Base-by-base conservation (phyloP, 1,140 invertebrate genomes). In the Procambarus clarkii region DNA sequence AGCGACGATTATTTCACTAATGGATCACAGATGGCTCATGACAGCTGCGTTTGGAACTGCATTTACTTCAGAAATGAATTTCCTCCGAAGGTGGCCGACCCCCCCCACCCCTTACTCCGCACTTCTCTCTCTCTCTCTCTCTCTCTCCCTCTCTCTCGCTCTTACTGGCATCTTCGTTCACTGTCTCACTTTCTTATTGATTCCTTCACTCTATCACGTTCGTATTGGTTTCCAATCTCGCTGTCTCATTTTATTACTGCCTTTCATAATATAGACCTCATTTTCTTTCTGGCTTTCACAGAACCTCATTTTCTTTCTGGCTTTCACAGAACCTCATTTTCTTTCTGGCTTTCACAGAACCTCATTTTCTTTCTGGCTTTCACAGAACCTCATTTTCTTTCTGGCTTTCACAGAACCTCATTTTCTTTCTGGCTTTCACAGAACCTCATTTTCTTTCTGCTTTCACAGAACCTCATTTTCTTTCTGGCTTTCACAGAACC, bases 11-110 rank as follows among this genome's bases (percentile, higher is more conserved):
- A 34, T 74, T 74, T 74, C 69, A 34, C 69, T 74, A 74, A 74
- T 74, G 69, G 69, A 74, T 74, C n/a, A 34, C 69, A 74, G 69
- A 74, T 74, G 69, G 69, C 24, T n/a, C 69, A 34, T 74, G 69
- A 74, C 69, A 74, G 69, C 69, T 74, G 69, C 69, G 24, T 34
- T 74, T 74, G 69, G n/a, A 74, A 74, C n/a, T 74, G 69, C 69
- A 74, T 74, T 74, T 74, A 74, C 69, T 74, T 45, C 48, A 46
- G 45, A 64, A 18, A 64, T 64, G 34, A n/a, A 85, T 34, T 64
- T 21, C 69, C 60, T 85, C 60, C 9, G 34, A 2, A 4, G n/a
- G n/a, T 50, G 34, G 46, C 54, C 44, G 48, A 34, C 81, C 64
- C 81, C 21, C 58, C 54, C 64, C 58, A n/a, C 60, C 21, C n/a